Evolutionary conservation across 2,113 vertebrate genomes (phyloP), one percentile per base, ranked within the genome.

Genomic region (Ceyx melanurus): DNA sequence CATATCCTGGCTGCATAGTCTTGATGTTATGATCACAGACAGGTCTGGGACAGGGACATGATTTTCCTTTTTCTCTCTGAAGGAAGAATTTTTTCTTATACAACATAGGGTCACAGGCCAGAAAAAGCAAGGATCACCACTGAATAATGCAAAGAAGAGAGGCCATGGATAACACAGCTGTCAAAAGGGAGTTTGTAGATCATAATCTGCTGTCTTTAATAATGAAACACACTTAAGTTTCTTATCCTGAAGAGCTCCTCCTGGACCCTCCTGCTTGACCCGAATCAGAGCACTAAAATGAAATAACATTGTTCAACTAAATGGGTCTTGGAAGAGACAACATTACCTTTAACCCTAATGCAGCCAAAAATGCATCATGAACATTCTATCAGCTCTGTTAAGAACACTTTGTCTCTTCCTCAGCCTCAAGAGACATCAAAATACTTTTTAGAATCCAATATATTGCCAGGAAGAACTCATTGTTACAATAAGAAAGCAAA

Each of bases 401-500:
- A 61, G 54, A 91, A 79, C 16, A 84, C 48, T 64, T 86, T 43
- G 28, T 78, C 40, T 70, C 48, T 86, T 92, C 15, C 40, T 72
- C 48, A 74, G 73, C 7, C n/a, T 58, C 82, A 77, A 62, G 46
- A 95, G 33, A 86, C n/a, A 89, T 67, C 73, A 37, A 82, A 79
- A 94, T 70, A 31, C 58, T 66, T 92, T 91, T 85, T 89, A 89
- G 57, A 82, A 68, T 21, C 31, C 42, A 75, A 61, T 89, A 80
- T 73, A 80, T 12, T 70, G 61, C 50, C 58, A 76, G 54, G 14
- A 79, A 92, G 45, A 85, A 53, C 74, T 75, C 29, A 14, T 42
- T 87, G 74, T 94, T 89, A 82, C 74, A 87, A 65, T 6, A 70
- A 23, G 25, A 89, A 95, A 56, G 54, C 40, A 91, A 86, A 91